Percentiles rank a stretch among this genome's conserved stretches.
Conservation (phyloP, 2,113 vertebrate genomes). For the Dipodomys stephensi region DNA sequence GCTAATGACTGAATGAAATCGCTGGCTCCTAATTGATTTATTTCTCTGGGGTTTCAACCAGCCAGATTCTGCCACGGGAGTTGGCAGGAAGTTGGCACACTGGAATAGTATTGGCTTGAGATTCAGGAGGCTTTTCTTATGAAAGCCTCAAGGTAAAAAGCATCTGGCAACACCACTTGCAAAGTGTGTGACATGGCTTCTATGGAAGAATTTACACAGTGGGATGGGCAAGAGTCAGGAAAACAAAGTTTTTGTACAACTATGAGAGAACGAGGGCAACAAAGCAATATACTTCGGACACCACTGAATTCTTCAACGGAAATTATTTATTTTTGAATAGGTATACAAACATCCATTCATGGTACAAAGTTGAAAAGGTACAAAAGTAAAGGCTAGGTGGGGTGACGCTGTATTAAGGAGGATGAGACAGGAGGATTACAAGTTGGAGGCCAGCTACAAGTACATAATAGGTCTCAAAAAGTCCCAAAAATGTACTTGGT, state of each 20-base stretch:
- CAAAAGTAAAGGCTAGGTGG: background rate
- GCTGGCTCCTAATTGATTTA: constrained; percentile 55
- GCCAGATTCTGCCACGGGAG: constrained; percentile 64
- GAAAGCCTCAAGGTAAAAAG: constrained; percentile 54
- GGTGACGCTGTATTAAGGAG: background rate
- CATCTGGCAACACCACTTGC: background rate
- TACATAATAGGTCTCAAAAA: background rate
- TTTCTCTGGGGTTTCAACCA: constrained; percentile 47
- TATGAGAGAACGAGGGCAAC: background rate
- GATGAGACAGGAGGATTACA: no score
- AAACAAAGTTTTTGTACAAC: constrained; percentile 43
- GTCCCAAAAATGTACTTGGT: background rate
- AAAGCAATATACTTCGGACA: constrained; percentile 17
- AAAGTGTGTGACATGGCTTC: background rate
- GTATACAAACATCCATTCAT: background rate
- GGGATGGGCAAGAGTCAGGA: no score
- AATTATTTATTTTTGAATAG: constrained; percentile 35
- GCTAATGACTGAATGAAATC: constrained; percentile 71
- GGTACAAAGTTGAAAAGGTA: background rate
- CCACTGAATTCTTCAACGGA: background rate
- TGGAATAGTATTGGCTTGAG: constrained; percentile 39
- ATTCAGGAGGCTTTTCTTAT: constrained; percentile 58
- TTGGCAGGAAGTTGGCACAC: constrained; percentile 61
- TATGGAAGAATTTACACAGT: background rate
- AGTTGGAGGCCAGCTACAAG: background rate